These are phyloP conservation scores for Harmothoe impar DNA, from an alignment of 2,888 invertebrate species.

Conservation along the genomic window DNA sequence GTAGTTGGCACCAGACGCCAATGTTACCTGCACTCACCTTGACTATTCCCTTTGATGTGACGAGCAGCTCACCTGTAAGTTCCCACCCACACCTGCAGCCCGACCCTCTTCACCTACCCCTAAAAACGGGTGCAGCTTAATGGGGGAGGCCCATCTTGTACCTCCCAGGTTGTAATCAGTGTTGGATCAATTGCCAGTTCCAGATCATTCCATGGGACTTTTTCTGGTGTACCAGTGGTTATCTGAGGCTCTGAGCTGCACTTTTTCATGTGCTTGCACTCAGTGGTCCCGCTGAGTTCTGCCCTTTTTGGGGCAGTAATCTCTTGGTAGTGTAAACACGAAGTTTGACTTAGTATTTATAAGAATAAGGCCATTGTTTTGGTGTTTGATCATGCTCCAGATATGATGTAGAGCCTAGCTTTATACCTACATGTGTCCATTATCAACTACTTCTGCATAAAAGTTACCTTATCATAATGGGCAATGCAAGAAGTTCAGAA, in stretches of 20 bases:
- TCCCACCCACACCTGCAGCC: conserved; percentile 26
- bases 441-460: no score
- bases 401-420: no score
- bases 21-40: conserved; percentile 44
- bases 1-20: not conserved
- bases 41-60: conserved; percentile 48
- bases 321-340: no score
- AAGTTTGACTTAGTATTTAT: no score
- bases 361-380: no score
- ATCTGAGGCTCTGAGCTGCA: not conserved
- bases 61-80: conserved; percentile 35
- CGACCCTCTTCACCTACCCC: not conserved
- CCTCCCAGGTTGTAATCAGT: no score
- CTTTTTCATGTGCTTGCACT: not conserved
- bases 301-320: not conserved
- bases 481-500: no score
- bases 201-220: not conserved
- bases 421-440: no score
- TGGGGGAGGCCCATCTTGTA: no score
- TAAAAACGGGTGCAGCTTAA: no score
- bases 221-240: not conserved
- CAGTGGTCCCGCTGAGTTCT: not conserved
- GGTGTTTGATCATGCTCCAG: no score
- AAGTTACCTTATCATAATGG: no score
- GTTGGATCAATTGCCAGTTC: not conserved